phyloP scores from a whole-genome alignment of 1,140 invertebrate species.

The Eriosoma lanigerum region DNA sequence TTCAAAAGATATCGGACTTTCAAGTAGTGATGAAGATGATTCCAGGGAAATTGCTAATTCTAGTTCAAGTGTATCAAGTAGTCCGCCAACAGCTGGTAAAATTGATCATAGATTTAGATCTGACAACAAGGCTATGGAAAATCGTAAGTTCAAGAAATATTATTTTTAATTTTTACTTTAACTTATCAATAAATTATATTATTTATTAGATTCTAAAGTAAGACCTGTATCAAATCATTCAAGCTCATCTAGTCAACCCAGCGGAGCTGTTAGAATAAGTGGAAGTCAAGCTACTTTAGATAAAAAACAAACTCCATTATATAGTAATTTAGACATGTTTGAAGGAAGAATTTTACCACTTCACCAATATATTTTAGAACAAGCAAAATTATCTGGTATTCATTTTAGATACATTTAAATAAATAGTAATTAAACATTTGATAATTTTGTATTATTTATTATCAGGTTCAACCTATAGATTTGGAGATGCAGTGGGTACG shows the following conservation, averaged over 20 bases:
- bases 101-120: constrained; percentile 26
- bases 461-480: constrained; percentile 35
- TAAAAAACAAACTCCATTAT: constrained; percentile 61
- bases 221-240: constrained; percentile 51
- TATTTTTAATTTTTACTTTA: not conserved
- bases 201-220: constrained; percentile 24
- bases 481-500: constrained; percentile 46
- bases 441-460: not conserved
- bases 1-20: constrained; percentile 53
- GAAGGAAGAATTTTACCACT: constrained; percentile 71
- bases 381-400: constrained; percentile 73
- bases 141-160: constrained; percentile 34
- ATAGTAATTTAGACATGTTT: constrained; percentile 68
- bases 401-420: not conserved
- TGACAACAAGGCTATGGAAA: constrained; percentile 43
- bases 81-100: constrained; percentile 53
- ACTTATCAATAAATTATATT: too few species aligned
- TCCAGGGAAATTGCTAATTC: constrained; percentile 53
- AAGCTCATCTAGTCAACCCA: constrained; percentile 43
- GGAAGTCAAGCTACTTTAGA: constrained; percentile 42
- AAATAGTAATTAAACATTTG: not conserved
- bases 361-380: constrained; percentile 85
- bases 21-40: constrained; percentile 54
- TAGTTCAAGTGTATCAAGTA: constrained; percentile 54
- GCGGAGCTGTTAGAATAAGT: constrained; percentile 36